phyloP scores from a whole-genome alignment of 2,113 vertebrate genomes.

The Chionis minor region DNA sequence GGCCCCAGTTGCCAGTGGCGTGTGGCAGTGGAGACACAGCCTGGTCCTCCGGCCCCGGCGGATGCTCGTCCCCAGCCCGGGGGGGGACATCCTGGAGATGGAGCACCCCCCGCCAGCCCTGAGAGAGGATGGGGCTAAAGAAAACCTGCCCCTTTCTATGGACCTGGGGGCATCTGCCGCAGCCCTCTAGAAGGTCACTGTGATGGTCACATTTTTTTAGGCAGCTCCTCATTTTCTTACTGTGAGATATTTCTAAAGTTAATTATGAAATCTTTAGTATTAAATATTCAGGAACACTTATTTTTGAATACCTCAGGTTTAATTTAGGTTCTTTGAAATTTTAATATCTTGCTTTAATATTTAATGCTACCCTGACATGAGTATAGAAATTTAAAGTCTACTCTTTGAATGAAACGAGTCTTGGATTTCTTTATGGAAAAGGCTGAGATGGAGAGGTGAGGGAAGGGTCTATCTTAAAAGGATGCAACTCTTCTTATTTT shows the following conservation, averaged over 20 bases:
- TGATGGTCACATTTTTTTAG: background rate
- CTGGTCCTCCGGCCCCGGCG: background rate
- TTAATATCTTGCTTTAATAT: conserved; percentile 66
- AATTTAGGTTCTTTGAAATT: conserved; percentile 63
- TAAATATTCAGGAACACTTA: conserved; percentile 61
- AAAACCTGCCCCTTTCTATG: background rate
- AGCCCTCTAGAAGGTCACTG: background rate
- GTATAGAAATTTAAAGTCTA: background rate
- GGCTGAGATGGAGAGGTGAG: background rate
- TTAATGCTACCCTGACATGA: conserved; percentile 42
- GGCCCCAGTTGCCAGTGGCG: background rate
- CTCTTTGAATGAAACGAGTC: background rate
- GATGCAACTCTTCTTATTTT: background rate
- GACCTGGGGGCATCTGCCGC: background rate
- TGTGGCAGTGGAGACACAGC: background rate
- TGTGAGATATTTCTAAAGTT: background rate
- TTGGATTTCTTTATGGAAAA: background rate
- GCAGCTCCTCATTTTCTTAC: background rate
- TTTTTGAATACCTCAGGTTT: conserved; percentile 55
- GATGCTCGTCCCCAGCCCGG: background rate
- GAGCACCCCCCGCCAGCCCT: background rate
- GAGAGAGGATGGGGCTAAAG: background rate
- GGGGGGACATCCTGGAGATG: fast-evolving
- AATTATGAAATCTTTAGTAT: conserved; percentile 45
- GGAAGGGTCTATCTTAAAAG: background rate